Evolutionary conservation across 30 jellyfish, hydroid and myxozoan species (phyloP).

Genomic region (Catostylus mosaicus): DNA sequence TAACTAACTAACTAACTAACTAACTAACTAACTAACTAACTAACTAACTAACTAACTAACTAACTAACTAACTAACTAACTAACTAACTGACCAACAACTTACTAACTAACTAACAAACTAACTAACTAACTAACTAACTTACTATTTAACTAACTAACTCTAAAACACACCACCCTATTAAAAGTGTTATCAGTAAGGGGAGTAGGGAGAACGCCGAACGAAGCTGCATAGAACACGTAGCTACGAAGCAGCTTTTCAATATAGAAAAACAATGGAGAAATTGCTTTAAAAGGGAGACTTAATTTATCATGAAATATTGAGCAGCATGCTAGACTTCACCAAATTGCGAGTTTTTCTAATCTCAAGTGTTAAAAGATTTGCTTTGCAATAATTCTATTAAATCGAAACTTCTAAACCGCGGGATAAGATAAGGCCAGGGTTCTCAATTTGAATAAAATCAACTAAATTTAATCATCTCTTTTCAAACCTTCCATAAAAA

Average conservation of each 20-base stretch:
- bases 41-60: neutral
- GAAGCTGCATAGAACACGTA: no score
- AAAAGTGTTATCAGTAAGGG: no score
- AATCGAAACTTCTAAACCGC: neutral
- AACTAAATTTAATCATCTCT: neutral
- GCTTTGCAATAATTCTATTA: neutral
- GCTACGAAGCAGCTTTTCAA: no score
- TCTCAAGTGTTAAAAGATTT: neutral
- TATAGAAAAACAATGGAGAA: neutral
- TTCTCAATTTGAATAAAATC: neutral
- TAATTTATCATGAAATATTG: neutral
- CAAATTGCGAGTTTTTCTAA: neutral
- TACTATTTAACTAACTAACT: no score
- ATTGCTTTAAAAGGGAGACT: no score
- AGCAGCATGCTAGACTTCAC: neutral
- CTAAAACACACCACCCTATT: no score
- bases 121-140: neutral
- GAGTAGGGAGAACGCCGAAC: no score
- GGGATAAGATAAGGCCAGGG: neutral
- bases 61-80: neutral
- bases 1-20: neutral
- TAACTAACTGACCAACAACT: no score
- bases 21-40: neutral
- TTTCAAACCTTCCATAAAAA: no score
- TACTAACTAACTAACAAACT: neutral